phyloP scores from a whole-genome alignment of 1,140 invertebrate genomes.

The Drosophila willistoni region DNA sequence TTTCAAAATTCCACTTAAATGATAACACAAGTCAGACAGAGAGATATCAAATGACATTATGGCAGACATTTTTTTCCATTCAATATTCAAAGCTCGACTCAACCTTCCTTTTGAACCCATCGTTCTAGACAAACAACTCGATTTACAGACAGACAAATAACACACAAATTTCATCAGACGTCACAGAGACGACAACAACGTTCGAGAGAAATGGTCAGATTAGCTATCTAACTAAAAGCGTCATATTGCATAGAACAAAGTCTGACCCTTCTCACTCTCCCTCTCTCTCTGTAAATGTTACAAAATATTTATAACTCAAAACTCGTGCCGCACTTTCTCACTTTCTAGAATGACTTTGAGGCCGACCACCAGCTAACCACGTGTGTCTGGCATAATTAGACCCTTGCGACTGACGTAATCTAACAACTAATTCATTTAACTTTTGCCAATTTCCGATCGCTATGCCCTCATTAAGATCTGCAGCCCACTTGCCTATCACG shows the following conservation, averaged over 20 bases:
- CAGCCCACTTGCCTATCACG: slow-evolving; percentile 53
- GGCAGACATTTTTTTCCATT: too few relatives aligned
- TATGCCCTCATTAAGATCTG: background rate
- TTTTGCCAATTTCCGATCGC: slow-evolving; percentile 7
- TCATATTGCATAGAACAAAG: background rate
- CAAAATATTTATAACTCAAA: background rate
- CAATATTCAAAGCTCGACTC: too few relatives aligned
- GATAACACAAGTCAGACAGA: background rate
- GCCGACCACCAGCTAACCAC: slow-evolving; percentile 43
- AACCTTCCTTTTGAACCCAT: background rate
- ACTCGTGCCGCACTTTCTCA: slow-evolving; percentile 21
- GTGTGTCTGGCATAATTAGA: slow-evolving; percentile 25
- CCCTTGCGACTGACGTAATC: slow-evolving; percentile 35
- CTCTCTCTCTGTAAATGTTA: too few relatives aligned
- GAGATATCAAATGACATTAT: background rate
- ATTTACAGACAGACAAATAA: background rate
- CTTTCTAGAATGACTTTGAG: slow-evolving; percentile 20
- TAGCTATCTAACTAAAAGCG: background rate
- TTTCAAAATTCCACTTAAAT: background rate
- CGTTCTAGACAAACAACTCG: background rate
- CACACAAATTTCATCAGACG: background rate
- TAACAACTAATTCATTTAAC: slow-evolving; percentile 20
- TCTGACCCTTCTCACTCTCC: background rate
- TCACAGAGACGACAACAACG: background rate
- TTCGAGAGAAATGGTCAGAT: background rate